Evolutionary conservation across 2,797 vertebrate genomes (phyloP), one percentile per base, ranked within the genome.

Genomic region (Esox lucius): DNA sequence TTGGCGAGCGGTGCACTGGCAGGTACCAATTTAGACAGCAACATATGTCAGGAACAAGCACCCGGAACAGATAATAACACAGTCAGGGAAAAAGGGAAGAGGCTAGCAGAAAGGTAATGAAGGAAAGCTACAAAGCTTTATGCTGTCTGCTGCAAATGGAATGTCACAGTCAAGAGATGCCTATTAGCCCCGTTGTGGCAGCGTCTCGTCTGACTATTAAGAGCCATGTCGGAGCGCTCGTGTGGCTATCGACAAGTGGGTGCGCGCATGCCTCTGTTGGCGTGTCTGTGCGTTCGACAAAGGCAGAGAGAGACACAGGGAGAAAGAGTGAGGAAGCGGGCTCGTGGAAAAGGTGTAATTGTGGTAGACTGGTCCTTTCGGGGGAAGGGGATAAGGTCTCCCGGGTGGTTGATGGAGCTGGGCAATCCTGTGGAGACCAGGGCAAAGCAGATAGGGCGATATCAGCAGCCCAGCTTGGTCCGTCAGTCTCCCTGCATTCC

Each of bases 11-110:
- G 59, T 67, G 71, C 51, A 75, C 28, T 84, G 84, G 78, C 87
- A 91, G 89, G 83, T 83, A 87, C 80, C 77, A 83, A 88, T 91
- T 90, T 88, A 82, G 71, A 80, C 64, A 72, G 77, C 66, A 81
- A 75, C 11, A 17, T 68, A 67, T 73, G 78, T 80, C 84, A 86
- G 35, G 78, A 79, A 77, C 68, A 68, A 81, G 64, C 69, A 77
- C 67, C 80, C 73, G 42, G 80, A 70, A 78, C 75, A 49, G 75
- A 76, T 84, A 79, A 84, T 83, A 79, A 84, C 53, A 83, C 9
- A 71, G 75, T 51, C 12, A 62, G 51, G 65, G 35, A 75, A 75
- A 51, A 71, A 46, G n/a, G 73, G 59, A 81, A 78, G 68, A 71
- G 61, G 73, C 69, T 74, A 42, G 51, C 59, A 75, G 67, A 82